Conservation (phyloP, 2,888 invertebrate genomes). For the Plebejus argus region DNA sequence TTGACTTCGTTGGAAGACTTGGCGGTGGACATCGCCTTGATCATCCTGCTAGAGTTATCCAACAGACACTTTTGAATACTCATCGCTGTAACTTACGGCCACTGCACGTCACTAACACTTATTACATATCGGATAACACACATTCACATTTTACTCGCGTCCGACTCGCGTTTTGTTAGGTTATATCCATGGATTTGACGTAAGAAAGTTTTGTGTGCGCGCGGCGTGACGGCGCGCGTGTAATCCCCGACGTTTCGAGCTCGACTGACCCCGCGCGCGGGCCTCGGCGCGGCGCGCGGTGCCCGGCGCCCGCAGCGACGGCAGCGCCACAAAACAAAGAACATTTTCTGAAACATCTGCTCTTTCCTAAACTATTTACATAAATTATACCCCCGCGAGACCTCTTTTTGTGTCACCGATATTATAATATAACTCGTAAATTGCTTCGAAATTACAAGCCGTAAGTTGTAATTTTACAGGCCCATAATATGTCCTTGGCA, state of each 20-base stretch:
- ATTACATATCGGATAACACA: slow-evolving; percentile 54
- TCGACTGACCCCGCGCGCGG: slow-evolving; percentile 58
- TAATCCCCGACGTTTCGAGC: slow-evolving; percentile 49
- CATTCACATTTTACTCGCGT: slow-evolving; percentile 64
- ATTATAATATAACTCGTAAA: slow-evolving; percentile 3
- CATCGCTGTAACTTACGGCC: slow-evolving; percentile 59
- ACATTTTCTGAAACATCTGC: slow-evolving; percentile 18
- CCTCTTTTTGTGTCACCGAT: slow-evolving; percentile 4
- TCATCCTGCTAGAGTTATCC: slow-evolving; percentile 79
- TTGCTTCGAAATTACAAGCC: neutral
- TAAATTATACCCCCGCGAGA: neutral
- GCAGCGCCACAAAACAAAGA: slow-evolving; percentile 24
- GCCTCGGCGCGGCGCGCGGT: slow-evolving; percentile 40
- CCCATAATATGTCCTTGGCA: neutral
- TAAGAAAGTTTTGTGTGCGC: slow-evolving; percentile 71
- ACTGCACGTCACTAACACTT: slow-evolving; percentile 56
- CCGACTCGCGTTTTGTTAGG: slow-evolving; percentile 67
- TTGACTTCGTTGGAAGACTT: slow-evolving; percentile 71
- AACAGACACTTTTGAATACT: slow-evolving; percentile 78
- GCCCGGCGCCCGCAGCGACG: slow-evolving; percentile 42
- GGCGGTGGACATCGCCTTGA: slow-evolving; percentile 76
- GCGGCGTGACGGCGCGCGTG: slow-evolving; percentile 50
- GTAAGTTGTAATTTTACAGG: neutral
- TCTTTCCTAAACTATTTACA: slow-evolving; percentile 11
- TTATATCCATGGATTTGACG: slow-evolving; percentile 81